A percentile compares a stretch with the other conserved stretches of the same genome.
phyloP scores from a whole-genome alignment of 2,797 vertebrate genomes.

The Gorsachius magnificus region DNA sequence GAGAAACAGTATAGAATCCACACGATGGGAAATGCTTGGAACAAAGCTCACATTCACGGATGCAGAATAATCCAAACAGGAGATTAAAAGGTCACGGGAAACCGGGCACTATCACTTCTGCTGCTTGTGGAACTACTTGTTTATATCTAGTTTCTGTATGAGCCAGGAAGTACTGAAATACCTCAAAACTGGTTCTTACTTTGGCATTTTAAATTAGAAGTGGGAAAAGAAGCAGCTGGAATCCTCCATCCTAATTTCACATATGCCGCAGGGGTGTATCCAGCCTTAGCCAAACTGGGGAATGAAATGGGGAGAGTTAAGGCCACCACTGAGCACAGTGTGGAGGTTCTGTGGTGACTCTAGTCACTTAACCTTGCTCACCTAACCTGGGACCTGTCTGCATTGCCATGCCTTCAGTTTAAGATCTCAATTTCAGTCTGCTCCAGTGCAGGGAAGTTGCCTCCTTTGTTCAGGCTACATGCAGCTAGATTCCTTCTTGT shows the following conservation, averaged over 20 bases:
- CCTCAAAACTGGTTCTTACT: neutral
- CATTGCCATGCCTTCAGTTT: neutral
- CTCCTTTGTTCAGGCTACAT: neutral
- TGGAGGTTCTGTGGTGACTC: neutral
- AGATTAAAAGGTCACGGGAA: neutral
- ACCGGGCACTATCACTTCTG: neutral
- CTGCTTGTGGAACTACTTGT: neutral
- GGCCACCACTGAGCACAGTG: neutral
- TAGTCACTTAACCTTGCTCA: neutral
- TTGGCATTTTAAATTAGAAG: neutral
- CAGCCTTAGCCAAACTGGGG: neutral
- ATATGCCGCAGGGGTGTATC: neutral
- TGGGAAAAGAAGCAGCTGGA: neutral
- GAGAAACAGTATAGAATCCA: neutral
- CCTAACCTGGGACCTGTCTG: neutral
- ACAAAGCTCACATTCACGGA: neutral
- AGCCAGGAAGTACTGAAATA: neutral
- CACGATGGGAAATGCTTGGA: neutral
- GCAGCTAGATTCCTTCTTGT: neutral
- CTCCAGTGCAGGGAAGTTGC: neutral
- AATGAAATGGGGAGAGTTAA: neutral
- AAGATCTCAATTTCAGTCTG: neutral
- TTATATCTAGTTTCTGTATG: neutral
- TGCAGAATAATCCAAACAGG: neutral
- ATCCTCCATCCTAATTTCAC: neutral